phyloP scores from a whole-genome alignment of 2,888 invertebrate species.

The Zaprionus obscuricornis region DNA sequence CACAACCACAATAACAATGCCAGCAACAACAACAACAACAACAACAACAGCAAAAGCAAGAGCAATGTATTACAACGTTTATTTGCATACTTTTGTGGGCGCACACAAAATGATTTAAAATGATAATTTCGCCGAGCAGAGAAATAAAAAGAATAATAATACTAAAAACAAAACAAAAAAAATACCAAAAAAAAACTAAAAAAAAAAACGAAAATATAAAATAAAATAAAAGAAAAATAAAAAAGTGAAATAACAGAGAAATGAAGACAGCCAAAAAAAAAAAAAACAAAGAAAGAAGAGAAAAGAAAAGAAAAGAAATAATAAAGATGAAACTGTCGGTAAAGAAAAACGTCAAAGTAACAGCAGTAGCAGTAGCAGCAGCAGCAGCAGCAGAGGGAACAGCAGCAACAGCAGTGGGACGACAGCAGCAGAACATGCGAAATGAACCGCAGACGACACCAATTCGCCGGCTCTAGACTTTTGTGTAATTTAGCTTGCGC shows the following conservation, averaged over 20 bases:
- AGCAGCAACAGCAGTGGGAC: no score
- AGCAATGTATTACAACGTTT: slow-evolving; percentile 63
- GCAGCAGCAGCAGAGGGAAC: no score
- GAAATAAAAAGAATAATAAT: slow-evolving; percentile 20
- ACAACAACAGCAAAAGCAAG: slow-evolving; percentile 25
- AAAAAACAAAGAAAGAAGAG: no score
- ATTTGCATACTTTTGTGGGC: slow-evolving; percentile 70
- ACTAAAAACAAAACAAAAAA: slow-evolving; percentile 11
- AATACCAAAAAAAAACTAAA: slow-evolving; percentile 7
- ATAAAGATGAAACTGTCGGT: no score
- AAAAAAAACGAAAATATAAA: slow-evolving; percentile 9
- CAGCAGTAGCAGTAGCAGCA: no score
- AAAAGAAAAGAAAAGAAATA: no score
- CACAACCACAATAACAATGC: slow-evolving; percentile 3
- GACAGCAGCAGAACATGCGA: no score
- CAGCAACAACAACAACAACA: not conserved
- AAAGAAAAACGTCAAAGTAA: no score
- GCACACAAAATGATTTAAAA: slow-evolving; percentile 74
- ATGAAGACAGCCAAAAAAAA: not conserved
- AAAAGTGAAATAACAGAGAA: not conserved
- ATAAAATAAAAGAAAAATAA: slow-evolving; percentile 3
- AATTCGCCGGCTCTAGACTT: slow-evolving; percentile 18
- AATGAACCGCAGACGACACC: slow-evolving; percentile 5
- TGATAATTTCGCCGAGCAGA: slow-evolving; percentile 58
- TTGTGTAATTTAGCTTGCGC: slow-evolving; percentile 46